phyloP scores from a whole-genome alignment of 92 coral and sea anemone genomes.

The Porites cylindrica region DNA sequence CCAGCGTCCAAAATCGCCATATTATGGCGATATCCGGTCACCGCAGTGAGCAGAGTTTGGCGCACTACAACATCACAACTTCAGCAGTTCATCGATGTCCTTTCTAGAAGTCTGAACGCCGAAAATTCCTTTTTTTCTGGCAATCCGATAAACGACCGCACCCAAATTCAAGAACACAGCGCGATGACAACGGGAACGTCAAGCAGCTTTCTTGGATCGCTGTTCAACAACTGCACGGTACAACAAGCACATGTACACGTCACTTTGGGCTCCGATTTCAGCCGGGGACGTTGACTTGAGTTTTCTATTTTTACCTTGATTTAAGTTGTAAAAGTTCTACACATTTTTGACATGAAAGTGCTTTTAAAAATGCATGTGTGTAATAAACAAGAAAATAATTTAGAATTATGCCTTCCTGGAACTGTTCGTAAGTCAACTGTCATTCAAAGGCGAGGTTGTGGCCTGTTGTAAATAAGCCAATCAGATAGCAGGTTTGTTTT shows the following conservation, averaged over 20 bases:
- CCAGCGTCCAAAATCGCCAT: slow-evolving; percentile 44
- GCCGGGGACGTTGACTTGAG: background rate
- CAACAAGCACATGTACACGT: slow-evolving; percentile 16
- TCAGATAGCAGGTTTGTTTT: too few relatives aligned
- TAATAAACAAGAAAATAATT: too few relatives aligned
- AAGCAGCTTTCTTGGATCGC: slow-evolving; percentile 10
- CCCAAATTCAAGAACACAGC: background rate
- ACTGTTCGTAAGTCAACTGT: too few relatives aligned
- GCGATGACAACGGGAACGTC: background rate
- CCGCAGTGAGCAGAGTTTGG: slow-evolving; percentile 40
- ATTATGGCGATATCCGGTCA: slow-evolving; percentile 55
- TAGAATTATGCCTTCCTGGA: too few relatives aligned
- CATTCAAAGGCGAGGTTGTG: too few relatives aligned
- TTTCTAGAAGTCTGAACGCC: slow-evolving; percentile 28
- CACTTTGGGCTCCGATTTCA: slow-evolving; percentile 1
- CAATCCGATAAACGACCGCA: background rate
- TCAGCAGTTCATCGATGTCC: slow-evolving; percentile 26
- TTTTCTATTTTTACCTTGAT: background rate
- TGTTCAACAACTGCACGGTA: slow-evolving; percentile 19
- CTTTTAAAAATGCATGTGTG: too few relatives aligned
- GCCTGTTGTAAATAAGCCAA: too few relatives aligned
- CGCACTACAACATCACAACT: slow-evolving; percentile 49
- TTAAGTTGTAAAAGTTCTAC: background rate
- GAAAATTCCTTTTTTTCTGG: background rate
- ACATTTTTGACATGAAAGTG: too few relatives aligned